phyloP scores from a whole-genome alignment of 2,888 invertebrate species.

The Hemaris fuciformis region DNA sequence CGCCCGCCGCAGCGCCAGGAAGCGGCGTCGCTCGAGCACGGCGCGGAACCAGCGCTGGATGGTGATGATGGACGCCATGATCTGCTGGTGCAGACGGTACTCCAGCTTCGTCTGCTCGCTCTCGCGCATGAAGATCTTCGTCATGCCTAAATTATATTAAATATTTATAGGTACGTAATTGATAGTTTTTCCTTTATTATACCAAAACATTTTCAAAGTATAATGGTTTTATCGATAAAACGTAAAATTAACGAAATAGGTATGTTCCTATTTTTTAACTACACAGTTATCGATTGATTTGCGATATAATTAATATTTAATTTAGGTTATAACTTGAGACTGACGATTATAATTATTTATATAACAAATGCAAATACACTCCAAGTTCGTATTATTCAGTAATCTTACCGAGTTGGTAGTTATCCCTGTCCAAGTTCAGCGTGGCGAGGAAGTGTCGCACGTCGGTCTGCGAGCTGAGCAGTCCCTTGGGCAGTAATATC shows the following conservation, averaged over 20 bases:
- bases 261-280: too few relatives aligned
- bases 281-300: too few relatives aligned
- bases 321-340: too few relatives aligned
- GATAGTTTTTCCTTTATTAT: too few relatives aligned
- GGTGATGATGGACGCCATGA: conserved; percentile 94
- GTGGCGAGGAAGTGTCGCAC: conserved; percentile 92
- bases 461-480: conserved; percentile 92
- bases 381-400: too few relatives aligned
- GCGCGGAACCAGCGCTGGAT: conserved; percentile 96
- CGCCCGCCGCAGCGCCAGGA: conserved; percentile 87
- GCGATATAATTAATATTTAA: not conserved
- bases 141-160: conserved; percentile 86
- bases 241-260: too few relatives aligned
- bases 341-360: too few relatives aligned
- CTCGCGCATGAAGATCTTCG: conserved; percentile 96
- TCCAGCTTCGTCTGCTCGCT: conserved; percentile 96
- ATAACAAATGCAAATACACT: too few relatives aligned
- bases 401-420: conserved; percentile 90
- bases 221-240: too few relatives aligned
- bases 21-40: conserved; percentile 88
- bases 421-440: conserved; percentile 92
- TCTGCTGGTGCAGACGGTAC: conserved; percentile 94
- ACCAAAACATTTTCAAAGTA: too few relatives aligned
- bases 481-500: conserved; percentile 93
- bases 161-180: too few relatives aligned